These are phyloP conservation scores for Forficula auricularia DNA, from an alignment of 1,140 invertebrate species.

Conservation along the genomic window DNA sequence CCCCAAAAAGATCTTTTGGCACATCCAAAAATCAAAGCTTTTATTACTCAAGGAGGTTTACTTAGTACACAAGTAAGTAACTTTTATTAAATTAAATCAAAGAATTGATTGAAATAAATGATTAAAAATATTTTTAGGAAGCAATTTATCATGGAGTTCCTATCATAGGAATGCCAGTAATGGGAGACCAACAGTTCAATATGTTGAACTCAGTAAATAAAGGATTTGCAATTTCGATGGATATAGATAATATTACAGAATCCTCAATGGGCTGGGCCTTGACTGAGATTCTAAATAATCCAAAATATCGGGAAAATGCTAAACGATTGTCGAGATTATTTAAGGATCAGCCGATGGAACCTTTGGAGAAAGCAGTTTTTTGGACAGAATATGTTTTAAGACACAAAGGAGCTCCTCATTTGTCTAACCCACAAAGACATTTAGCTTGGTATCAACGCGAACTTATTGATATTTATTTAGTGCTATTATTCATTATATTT, in stretches of 20 bases:
- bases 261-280: slow-evolving; percentile 20
- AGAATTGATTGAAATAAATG: slow-evolving; percentile 19
- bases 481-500: too few relatives aligned
- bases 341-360: too few relatives aligned
- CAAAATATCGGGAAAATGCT: too few relatives aligned
- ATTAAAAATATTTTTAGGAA: slow-evolving; percentile 27
- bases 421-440: too few relatives aligned
- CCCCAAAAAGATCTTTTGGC: slow-evolving; percentile 47
- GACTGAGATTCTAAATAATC: slow-evolving; percentile 15
- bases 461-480: too few relatives aligned
- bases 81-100: slow-evolving; percentile 12
- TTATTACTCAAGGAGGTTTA: slow-evolving; percentile 33
- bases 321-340: too few relatives aligned
- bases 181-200: slow-evolving; percentile 29
- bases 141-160: slow-evolving; percentile 27
- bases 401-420: too few relatives aligned
- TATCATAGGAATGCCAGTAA: slow-evolving; percentile 29
- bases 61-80: slow-evolving; percentile 26
- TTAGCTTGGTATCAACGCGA: too few relatives aligned
- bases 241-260: slow-evolving; percentile 16
- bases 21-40: slow-evolving; percentile 28
- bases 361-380: too few relatives aligned
- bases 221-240: slow-evolving; percentile 13
- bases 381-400: too few relatives aligned
- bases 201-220: slow-evolving; percentile 11